Conservation (phyloP, 2,797 vertebrate species). For the Acomys russatus region DNA sequence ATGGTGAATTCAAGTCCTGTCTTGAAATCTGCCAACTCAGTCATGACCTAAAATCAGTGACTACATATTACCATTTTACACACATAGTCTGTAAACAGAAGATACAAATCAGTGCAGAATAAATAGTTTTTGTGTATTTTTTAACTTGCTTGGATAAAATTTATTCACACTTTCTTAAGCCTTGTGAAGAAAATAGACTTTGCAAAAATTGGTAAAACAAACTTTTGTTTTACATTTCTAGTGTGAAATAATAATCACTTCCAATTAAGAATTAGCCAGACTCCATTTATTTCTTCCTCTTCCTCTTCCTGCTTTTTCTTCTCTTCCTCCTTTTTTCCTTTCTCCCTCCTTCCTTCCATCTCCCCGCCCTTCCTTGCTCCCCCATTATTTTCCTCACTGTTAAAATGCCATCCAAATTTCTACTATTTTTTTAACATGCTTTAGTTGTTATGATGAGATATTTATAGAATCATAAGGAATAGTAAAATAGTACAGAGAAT, state of each 20-base stretch:
- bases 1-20: constrained; percentile 16
- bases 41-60: constrained; percentile 48
- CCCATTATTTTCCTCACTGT: not conserved
- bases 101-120: constrained; percentile 36
- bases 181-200: constrained; percentile 56
- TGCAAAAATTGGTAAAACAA: constrained; percentile 57
- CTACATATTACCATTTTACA: constrained; percentile 49
- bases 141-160: constrained; percentile 36
- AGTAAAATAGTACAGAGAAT: not conserved
- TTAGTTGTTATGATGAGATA: constrained; percentile 32
- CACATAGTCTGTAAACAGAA: constrained; percentile 46
- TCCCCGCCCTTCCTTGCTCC: no score
- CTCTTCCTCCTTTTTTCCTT: no score
- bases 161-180: constrained; percentile 44
- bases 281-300: not conserved
- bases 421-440: not conserved
- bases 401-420: not conserved
- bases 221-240: not conserved
- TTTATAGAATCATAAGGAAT: not conserved
- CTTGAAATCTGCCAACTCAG: constrained; percentile 56
- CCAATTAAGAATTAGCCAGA: constrained; percentile 11
- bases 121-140: constrained; percentile 56
- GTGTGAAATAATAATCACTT: constrained; percentile 34
- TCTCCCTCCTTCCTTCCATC: no score
- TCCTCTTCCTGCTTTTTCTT: not conserved